Evolutionary conservation across 1,140 invertebrate genomes (phyloP), one percentile per base, ranked within the genome.

Genomic region (Drosophila sulfurigaster): DNA sequence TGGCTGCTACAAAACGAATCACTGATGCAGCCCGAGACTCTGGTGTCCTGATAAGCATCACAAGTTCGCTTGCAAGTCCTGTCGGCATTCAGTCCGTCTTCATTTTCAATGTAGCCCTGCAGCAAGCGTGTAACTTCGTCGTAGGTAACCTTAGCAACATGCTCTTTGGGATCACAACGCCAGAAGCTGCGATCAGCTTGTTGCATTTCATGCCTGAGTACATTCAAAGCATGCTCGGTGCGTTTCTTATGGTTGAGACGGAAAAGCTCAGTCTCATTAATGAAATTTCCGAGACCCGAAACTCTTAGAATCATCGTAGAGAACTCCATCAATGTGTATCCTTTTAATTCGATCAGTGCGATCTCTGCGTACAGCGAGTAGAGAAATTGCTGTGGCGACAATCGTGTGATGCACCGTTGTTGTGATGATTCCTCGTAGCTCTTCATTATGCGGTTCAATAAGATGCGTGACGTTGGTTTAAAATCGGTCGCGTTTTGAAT

Each of bases 91-190:
- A 56, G 7, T 11, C 32, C 52, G 8, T 35, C 52, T 10, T 56
- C 52, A 1, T 56, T 56, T 3, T 11, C 30, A 38, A 56, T 35
- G 30, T 35, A 56, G 52, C 52, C 52, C 7, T 56, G 52, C 5
- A 56, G 28, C 13, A 56, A 13, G 7, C 52, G 52, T 32, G 52
- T 56, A 15, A 56, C 30, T 30, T 56, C 52, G 13, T 56, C 30
- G 30, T 56, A 56, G 51, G 51, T 30, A 1, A 54, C 51, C 10
- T 30, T 54, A 1, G 11, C 0, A 3, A 30, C 7, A 0, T 56
- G 52, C 5, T 35, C 8, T 1, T 0, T 0, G 8, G 32, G 52
- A 56, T 56, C 52, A 56, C 52, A 56, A 4, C 52, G 52, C 52
- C 52, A 38, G 8, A 56, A n/a, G 13, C 3, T 35, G 1, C 52